Percentiles rank a stretch among this genome's conserved stretches.
phyloP scores from a whole-genome alignment of 2,797 vertebrate species.

The Dromococcyx pavoninus region DNA sequence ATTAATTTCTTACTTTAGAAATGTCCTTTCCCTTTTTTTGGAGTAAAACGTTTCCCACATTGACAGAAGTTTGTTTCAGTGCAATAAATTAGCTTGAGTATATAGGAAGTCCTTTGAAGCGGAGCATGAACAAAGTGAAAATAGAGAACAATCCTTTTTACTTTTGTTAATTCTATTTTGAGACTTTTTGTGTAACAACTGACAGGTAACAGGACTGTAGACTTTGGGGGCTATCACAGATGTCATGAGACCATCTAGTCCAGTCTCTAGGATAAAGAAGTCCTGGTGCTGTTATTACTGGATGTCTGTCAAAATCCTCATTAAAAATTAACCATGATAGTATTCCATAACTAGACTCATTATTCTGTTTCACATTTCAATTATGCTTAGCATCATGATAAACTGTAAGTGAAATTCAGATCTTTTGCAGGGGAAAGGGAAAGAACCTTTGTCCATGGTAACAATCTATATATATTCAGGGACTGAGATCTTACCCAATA shows the following conservation, averaged over 20 bases:
- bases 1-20: background rate
- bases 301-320: background rate
- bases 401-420: background rate
- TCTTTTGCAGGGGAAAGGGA: background rate
- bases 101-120: background rate
- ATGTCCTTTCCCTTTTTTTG: background rate
- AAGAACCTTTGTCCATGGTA: background rate
- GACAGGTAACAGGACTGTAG: background rate
- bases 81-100: background rate
- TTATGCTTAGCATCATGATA: background rate
- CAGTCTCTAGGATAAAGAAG: background rate
- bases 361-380: background rate
- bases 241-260: background rate
- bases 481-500: background rate
- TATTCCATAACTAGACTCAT: background rate
- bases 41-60: background rate
- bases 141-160: background rate
- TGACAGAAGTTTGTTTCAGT: background rate
- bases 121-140: background rate
- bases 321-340: background rate
- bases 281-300: background rate
- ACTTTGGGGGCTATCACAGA: background rate
- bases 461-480: background rate
- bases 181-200: background rate
- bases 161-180: background rate